phyloP scores from a whole-genome alignment of 1,140 invertebrate genomes.

The Nautilus pompilius region DNA sequence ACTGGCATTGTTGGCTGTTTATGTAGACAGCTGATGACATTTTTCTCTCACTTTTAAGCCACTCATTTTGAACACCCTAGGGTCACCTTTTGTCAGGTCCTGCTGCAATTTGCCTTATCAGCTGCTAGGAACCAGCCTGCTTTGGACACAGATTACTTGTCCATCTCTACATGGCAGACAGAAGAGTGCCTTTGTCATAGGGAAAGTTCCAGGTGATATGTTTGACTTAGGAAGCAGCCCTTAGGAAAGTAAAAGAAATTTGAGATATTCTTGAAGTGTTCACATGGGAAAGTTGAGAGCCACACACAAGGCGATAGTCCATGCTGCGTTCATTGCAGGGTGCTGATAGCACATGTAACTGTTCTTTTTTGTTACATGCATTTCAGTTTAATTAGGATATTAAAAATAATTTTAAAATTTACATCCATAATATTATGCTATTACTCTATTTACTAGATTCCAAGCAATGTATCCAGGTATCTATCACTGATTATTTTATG shows the following conservation, averaged over 20 bases:
- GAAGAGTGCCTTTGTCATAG: slow-evolving; percentile 3
- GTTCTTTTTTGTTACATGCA: no score
- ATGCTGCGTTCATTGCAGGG: no score
- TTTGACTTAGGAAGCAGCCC: not conserved
- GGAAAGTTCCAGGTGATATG: slow-evolving; percentile 6
- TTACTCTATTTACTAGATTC: no score
- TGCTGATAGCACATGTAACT: no score
- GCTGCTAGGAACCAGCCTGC: slow-evolving; percentile 4
- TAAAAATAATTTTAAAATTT: no score
- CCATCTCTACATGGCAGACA: slow-evolving; percentile 3
- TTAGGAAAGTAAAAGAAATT: slow-evolving; percentile 1
- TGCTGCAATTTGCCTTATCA: slow-evolving; percentile 1
- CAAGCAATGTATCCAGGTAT: no score
- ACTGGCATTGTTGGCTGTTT: slow-evolving; percentile 29
- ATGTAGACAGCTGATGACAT: slow-evolving; percentile 33
- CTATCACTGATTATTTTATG: no score
- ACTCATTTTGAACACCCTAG: slow-evolving; percentile 16
- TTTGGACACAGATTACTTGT: slow-evolving; percentile 4
- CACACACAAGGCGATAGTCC: no score
- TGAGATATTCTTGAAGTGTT: slow-evolving; percentile 2
- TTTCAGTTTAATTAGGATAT: no score
- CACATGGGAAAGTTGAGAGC: slow-evolving; percentile 3
- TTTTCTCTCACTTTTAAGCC: slow-evolving; percentile 22
- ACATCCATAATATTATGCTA: no score
- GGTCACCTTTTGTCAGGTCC: slow-evolving; percentile 13